Conservation (phyloP, 2,113 vertebrate species). For the Girardinichthys multiradiatus region DNA sequence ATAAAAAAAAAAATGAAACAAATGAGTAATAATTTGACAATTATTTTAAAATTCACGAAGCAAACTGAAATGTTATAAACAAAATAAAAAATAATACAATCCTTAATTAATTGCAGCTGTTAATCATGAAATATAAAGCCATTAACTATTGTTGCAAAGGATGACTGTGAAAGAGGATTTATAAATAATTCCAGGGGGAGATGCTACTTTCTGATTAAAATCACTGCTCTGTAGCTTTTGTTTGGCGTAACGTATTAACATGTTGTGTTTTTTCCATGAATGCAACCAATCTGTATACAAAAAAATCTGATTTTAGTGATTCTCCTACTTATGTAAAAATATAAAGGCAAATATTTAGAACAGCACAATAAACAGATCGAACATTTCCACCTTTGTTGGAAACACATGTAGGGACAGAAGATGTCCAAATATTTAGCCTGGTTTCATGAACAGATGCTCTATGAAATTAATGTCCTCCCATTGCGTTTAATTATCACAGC, state of each 20-base stretch:
- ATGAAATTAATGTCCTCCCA: conserved; percentile 42
- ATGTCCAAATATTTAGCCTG: conserved; percentile 39
- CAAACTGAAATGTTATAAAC: too few relatives aligned
- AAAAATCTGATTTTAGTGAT: background rate
- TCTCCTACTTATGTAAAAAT: background rate
- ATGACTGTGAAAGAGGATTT: too few relatives aligned
- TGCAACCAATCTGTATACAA: background rate
- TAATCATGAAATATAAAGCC: too few relatives aligned
- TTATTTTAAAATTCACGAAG: too few relatives aligned
- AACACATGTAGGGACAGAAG: conserved; percentile 4
- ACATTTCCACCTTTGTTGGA: conserved; percentile 6
- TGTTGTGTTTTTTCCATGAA: background rate
- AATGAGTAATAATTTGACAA: too few relatives aligned
- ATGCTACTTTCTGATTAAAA: background rate
- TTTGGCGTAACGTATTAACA: background rate
- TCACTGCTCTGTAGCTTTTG: background rate
- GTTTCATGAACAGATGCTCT: conserved; percentile 37
- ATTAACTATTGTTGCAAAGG: too few relatives aligned
- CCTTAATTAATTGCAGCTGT: too few relatives aligned
- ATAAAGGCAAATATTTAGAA: background rate
- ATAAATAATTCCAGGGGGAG: too few relatives aligned
- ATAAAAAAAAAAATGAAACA: too few relatives aligned
- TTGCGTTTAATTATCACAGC: conserved; percentile 64
- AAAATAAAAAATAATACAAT: too few relatives aligned
- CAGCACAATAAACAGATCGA: background rate